A percentile compares a stretch with the other conserved stretches of the same genome.
phyloP scores from a whole-genome alignment of 2,888 invertebrate genomes.

The Eutolmus rufibarbis region DNA sequence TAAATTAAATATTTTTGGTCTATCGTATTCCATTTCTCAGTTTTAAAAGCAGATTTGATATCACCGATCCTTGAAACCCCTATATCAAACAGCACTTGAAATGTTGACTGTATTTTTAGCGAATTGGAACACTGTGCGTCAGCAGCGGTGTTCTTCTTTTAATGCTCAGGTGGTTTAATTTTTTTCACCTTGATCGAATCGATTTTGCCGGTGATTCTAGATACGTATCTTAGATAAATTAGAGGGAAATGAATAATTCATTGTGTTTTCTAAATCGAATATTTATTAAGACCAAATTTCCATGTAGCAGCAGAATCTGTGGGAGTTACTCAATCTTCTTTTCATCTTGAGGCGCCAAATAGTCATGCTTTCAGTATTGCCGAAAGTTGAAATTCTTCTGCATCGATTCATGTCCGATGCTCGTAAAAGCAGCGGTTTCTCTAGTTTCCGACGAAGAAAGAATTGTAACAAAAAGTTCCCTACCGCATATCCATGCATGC shows the following conservation, averaged over 20 bases:
- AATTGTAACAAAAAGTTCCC: background rate
- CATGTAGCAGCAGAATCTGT: background rate
- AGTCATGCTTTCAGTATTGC: background rate
- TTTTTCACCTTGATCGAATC: background rate
- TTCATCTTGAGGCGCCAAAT: constrained; percentile 19
- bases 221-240: background rate
- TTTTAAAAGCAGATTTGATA: no score
- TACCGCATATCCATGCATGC: background rate
- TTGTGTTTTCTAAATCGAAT: background rate
- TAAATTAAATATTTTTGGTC: no score
- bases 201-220: background rate
- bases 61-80: no score
- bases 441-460: background rate
- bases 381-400: background rate
- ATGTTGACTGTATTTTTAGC: background rate
- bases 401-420: background rate
- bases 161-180: background rate
- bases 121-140: background rate
- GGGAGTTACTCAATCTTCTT: background rate
- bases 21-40: no score
- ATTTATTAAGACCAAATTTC: constrained; percentile 15
- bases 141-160: background rate
- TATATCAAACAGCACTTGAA: background rate
- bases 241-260: constrained; percentile 15
- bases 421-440: background rate